Base-by-base conservation (phyloP, 2,113 vertebrate genomes). In the Neoarius graeffei region DNA sequence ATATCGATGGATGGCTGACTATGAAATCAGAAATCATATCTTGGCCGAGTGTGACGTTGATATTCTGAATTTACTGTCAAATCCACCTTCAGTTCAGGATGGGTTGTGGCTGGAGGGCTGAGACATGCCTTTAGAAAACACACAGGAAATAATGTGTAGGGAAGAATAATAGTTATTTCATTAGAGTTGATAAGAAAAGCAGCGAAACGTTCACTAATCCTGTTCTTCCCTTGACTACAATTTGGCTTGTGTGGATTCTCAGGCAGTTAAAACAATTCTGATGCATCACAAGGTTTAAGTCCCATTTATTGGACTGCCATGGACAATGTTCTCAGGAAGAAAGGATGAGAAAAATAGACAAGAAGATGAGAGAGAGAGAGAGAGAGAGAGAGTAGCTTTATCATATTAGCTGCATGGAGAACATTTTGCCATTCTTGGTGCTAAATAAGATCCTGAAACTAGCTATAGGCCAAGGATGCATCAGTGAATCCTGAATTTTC, bases 41-140 rank as follows among this genome's bases (percentile, higher is more conserved):
- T 93, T 88, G 92, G 90, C 95, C 96, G 97, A 98, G 98, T 98
- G 97, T 96, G 97, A 96, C 95, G 94, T 96, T 97, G 97, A 98
- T 99, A 95, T 95, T 95, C 95, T 95, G 95, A 97, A 98, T 99
- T 98, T 99, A 97, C 97, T 97, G 97, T 98, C 97, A 52, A 84
- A 71, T 71, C n/a, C 42, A 84, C 64, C 50, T 30, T 56, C 83
- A 30, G 48, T 50, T 17, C 50, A 84, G 0, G 79, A 81, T 27
- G 48, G 35, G 80, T 14, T 62, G 80, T 54, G 59, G 77, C 77
- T 81, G 54, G 27, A 30, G 27, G 77, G 77, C 54, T 59, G 15
- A 19, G n/a, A 35, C 54, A 4, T 6, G 1, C 7, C 77, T 30
- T 35, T 27, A 35, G 17, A 81, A 81, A 25, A 17, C 25, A 54